Base-by-base conservation (phyloP, 2,797 vertebrate species). In the Pteronotus mesoamericanus region DNA sequence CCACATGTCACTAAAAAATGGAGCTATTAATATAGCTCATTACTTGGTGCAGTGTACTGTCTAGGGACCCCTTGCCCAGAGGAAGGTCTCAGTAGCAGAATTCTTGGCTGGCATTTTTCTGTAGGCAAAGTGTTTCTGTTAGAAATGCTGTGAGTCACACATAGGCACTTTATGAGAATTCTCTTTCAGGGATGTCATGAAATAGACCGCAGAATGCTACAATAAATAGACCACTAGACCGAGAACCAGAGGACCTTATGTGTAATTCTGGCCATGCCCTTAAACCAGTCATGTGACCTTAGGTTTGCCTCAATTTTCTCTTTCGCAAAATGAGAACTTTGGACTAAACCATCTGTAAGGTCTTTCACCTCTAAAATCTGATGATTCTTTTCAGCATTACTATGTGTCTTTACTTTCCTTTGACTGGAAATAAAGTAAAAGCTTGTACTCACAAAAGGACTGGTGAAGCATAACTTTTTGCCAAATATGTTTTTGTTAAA, bases 391-490 rank as follows among this genome's bases (percentile, higher is more conserved):
- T 91, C 26, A 44, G 26, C 16, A 84, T 91, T 91, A 7, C 9
- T 77, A 19, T 86, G 51, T 95, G n/a, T n/a, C n/a, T n/a, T 86
- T 86, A 32, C 89, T 96, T 94, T 86, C 24, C 34, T 96, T 78
- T 88, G 55, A 91, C 21, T 75, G 39, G 74, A 93, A 94, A 94
- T 84, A 74, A 82, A 87, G 46, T 78, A 66, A 89, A 96, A 75
- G 21, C 79, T 93, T 93, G 85, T 44, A 82, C 46, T 69, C 79
- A 64, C 94, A 91, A 91, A 94, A 24, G n/a, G 84, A 89, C 53
- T 90, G 32, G 53, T 72, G 19, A 57, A 89, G 37, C 44, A 55
- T 80, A 68, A 79, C n/a, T 79, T 87, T 95, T 78, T 89, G 83
- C 94, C 86, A 95, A 91, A 89, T 39, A 66, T 61, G 11, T 66